Base-by-base conservation (phyloP, 2,113 vertebrate genomes). In the Lampris megalopsis region DNA sequence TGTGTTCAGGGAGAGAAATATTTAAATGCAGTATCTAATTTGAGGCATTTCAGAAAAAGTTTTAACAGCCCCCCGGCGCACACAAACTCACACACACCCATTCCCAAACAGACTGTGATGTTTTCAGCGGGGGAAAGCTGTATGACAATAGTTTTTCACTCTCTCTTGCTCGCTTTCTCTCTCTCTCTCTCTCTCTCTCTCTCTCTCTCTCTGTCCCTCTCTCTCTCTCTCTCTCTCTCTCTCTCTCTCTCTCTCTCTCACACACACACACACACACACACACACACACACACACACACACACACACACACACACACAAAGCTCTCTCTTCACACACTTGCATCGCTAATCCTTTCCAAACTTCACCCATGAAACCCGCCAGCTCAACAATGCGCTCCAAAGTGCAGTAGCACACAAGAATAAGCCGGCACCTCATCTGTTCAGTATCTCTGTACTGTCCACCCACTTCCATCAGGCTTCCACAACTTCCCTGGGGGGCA, bases 401-500 rank as follows among this genome's bases (percentile, higher is more conserved):
- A 64, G 36, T 11, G 3, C 49, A 48, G 7, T 49, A 38, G 24
- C 7, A 36, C 42, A 48, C 8, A 56, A 10, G 11, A 58, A 37
- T 24, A 47, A 43, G 58, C 56, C 45, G 58, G 36, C 38, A 54
- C 48, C 47, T 48, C 11, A 59, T 81, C 9, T n/a, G 36, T 71
- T 64, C 9, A 1, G 9, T 11, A 3, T 57, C 37, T 67, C 52
- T 54, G 40, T 40, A 43, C 37, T 57, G n/a, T 60, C 41, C 49
- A 8, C 13, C 56, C 57, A 66, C 61, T 36, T 59, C 64, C 48
- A 73, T 79, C 64, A 45, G 50, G 13, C 50, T 60, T 5, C 43
- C 42, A 68, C 61, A 73, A 60, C 65, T 54, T 80, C 64, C 45
- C 58, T 36, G 10, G 42, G 24, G 71, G 43, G 79, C 64, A 61